Percentiles rank a stretch among this genome's conserved stretches.
Conservation (phyloP, 1,140 invertebrate species). For the Drosophila leontia region DNA sequence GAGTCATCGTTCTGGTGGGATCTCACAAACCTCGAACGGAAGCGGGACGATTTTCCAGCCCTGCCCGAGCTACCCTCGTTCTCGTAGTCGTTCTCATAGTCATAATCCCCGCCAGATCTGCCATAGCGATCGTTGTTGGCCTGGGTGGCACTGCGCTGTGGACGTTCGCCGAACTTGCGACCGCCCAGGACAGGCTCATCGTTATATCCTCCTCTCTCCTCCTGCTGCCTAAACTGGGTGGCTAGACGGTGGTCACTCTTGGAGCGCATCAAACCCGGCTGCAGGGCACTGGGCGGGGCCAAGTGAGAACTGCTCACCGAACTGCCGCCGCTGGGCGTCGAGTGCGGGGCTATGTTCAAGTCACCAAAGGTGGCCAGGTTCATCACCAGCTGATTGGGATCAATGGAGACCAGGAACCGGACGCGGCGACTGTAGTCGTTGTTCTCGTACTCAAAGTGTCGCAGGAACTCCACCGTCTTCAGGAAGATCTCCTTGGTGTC, state of each 20-base stretch:
- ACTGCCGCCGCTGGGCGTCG: conserved; percentile 84
- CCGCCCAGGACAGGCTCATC: conserved; percentile 89
- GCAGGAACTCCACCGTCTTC: conserved; percentile 96
- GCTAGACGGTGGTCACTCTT: conserved; percentile 97
- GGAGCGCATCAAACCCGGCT: conserved; percentile 93
- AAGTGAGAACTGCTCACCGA: conserved; percentile 85
- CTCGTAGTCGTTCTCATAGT: conserved; percentile 89
- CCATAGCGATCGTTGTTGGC: conserved; percentile 85
- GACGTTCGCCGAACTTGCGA: conserved; percentile 90
- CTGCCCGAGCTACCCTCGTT: conserved; percentile 85
- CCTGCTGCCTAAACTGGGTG: conserved; percentile 94
- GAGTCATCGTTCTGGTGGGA: conserved; percentile 89
- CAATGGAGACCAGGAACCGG: conserved; percentile 93
- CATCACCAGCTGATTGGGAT: conserved; percentile 94
- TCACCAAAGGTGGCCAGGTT: conserved; percentile 95
- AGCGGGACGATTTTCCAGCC: conserved; percentile 86
- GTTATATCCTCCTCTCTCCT: conserved; percentile 88
- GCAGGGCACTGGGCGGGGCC: conserved; percentile 87
- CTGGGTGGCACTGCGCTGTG: conserved; percentile 85
- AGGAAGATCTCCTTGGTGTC: conserved; percentile 97
- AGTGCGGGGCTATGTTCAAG: conserved; percentile 90
- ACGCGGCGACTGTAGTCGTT: conserved; percentile 94
- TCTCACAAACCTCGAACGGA: conserved; percentile 90
- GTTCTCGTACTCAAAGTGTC: conserved; percentile 96
- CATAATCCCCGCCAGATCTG: conserved; percentile 87